phyloP scores from a whole-genome alignment of 2,797 vertebrate species.

The Merluccius polli region DNA sequence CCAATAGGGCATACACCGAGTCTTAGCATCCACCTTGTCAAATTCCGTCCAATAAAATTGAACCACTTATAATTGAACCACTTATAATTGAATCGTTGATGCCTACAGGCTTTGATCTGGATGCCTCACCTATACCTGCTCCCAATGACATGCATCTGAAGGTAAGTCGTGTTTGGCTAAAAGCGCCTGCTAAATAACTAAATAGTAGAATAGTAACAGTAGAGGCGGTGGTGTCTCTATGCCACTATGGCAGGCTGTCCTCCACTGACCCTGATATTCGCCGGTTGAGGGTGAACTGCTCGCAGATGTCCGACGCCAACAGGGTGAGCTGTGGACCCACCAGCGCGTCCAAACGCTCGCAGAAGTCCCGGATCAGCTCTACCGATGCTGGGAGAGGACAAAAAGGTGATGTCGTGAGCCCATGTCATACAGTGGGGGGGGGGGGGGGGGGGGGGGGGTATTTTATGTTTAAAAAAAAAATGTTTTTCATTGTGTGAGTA shows the following conservation, averaged over 20 bases:
- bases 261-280: constrained; percentile 89
- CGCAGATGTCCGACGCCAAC: constrained; percentile 95
- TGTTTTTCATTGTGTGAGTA: background rate
- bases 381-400: constrained; percentile 73
- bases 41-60: background rate
- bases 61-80: background rate
- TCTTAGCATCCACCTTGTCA: background rate
- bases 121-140: background rate
- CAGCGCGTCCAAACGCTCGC: constrained; percentile 87
- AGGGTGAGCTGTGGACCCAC: constrained; percentile 96
- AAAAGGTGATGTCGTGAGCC: background rate
- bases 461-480: too few species aligned
- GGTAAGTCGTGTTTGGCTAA: background rate
- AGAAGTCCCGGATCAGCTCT: constrained; percentile 88
- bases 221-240: background rate
- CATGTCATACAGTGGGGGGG: background rate
- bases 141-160: background rate
- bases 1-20: background rate
- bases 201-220: background rate
- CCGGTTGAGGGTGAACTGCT: constrained; percentile 96
- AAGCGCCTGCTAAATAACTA: constrained; percentile 1
- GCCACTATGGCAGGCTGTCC: background rate
- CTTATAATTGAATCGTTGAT: too few species aligned
- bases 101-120: background rate
- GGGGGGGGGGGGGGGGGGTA: too few species aligned